Conservation (phyloP, 2,888 invertebrate species). For the Mystacides longicornis region DNA sequence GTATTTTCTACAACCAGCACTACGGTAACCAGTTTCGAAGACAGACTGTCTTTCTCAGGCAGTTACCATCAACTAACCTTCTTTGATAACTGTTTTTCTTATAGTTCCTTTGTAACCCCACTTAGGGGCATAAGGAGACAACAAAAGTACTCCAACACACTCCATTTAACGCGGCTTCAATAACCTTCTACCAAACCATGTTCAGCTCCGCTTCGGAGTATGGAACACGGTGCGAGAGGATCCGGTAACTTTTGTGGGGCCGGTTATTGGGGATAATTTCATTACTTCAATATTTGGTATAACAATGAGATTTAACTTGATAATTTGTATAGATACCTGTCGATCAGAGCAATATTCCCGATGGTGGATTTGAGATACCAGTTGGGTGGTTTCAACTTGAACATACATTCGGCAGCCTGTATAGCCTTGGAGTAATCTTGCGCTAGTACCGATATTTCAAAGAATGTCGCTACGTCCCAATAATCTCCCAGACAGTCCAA, state of each 20-base stretch:
- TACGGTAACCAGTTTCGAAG: no score
- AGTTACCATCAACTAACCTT: no score
- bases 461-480: conserved; percentile 99
- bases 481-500: conserved; percentile 88
- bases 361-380: conserved; percentile 97
- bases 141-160: no score
- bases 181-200: background rate
- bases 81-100: no score
- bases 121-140: no score
- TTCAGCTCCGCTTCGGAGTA: background rate
- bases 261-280: background rate
- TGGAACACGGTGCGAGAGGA: background rate
- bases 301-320: no score
- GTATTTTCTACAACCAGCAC: no score
- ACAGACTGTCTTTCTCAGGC: no score
- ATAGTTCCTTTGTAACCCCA: no score
- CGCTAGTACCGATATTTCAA: conserved; percentile 95
- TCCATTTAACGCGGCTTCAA: no score
- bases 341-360: conserved; percentile 91
- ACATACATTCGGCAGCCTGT: conserved; percentile 94
- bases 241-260: background rate
- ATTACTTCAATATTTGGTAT: background rate
- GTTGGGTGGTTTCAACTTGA: conserved; percentile 81
- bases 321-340: conserved; percentile 39
- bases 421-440: conserved; percentile 96